Evolutionary conservation across 2,797 vertebrate species (phyloP).

Genomic region (Falco biarmicus): DNA sequence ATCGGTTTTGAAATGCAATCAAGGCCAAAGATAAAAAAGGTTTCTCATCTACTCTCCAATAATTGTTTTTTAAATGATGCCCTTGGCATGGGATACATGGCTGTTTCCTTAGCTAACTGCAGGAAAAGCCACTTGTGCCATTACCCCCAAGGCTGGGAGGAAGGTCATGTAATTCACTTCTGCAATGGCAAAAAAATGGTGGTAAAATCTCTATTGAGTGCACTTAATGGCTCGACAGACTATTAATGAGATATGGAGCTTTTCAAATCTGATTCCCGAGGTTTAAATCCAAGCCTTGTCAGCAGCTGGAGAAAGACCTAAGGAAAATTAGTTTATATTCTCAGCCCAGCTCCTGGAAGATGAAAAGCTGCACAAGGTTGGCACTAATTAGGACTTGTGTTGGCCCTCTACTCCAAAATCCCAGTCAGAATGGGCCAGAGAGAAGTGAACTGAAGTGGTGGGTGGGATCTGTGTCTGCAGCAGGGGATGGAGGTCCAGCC

Average conservation of each 20-base stretch:
- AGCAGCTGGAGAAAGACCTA: conserved; percentile 11
- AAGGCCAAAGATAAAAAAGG: conserved; percentile 22
- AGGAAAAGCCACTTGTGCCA: background rate
- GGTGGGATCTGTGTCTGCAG: background rate
- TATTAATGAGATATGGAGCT: conserved; percentile 17
- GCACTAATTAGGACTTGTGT: background rate
- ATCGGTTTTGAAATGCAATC: background rate
- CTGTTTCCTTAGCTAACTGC: background rate
- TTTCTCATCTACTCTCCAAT: background rate
- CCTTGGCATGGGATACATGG: background rate
- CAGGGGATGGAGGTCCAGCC: background rate
- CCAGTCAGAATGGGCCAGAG: background rate
- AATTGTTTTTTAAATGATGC: conserved; percentile 39
- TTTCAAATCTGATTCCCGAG: background rate
- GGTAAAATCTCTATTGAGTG: conserved; percentile 30
- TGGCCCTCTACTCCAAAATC: background rate
- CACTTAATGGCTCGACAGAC: conserved; percentile 3
- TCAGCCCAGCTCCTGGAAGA: background rate
- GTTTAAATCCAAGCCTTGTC: conserved; percentile 33
- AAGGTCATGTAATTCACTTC: background rate
- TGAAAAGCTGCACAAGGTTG: background rate
- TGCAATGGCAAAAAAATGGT: conserved; percentile 2
- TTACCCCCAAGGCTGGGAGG: background rate
- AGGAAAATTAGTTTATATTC: background rate
- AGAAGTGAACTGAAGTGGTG: background rate